Conservation (phyloP, 2,797 vertebrate genomes). For the Thalassophryne amazonica region DNA sequence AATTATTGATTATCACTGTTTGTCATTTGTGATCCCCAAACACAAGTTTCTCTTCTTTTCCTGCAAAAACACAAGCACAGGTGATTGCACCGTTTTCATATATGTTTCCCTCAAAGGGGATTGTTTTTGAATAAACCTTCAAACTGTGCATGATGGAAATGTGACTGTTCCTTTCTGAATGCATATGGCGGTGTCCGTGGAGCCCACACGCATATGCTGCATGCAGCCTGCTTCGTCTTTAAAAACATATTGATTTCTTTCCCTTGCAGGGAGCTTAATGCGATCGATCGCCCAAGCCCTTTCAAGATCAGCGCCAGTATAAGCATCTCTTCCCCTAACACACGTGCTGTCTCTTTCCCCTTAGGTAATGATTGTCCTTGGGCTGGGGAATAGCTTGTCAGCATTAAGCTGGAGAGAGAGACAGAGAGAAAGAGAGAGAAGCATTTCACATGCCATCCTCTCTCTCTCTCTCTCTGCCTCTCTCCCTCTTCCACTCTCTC, state of each 20-base stretch:
- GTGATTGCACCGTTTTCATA: too few relatives aligned
- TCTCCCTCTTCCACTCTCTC: not conserved
- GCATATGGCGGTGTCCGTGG: conserved; percentile 62
- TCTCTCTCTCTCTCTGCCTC: conserved; percentile 9
- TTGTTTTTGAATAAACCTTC: conserved; percentile 42
- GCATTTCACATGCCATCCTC: conserved; percentile 63
- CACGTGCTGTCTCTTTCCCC: conserved; percentile 65
- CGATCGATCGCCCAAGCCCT: conserved; percentile 77
- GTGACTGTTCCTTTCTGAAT: conserved; percentile 47
- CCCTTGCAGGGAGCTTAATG: conserved; percentile 79
- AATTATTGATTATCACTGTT: conserved; percentile 36
- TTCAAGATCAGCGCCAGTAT: conserved; percentile 81
- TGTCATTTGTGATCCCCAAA: conserved; percentile 40
- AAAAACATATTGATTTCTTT: conserved; percentile 82
- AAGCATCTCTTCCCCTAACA: conserved; percentile 75
- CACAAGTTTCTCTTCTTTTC: conserved; percentile 5
- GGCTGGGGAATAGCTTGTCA: conserved; percentile 70
- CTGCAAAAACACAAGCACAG: not conserved
- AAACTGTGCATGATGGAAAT: conserved; percentile 60
- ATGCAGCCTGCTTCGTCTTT: conserved; percentile 73
- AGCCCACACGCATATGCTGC: conserved; percentile 67
- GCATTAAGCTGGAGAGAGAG: too few relatives aligned
- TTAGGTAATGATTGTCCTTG: conserved; percentile 82
- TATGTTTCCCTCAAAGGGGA: conserved; percentile 35
- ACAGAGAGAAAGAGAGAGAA: conserved; percentile 59